Conservation (phyloP, 2,797 vertebrate species). For the Takifugu rubripes region DNA sequence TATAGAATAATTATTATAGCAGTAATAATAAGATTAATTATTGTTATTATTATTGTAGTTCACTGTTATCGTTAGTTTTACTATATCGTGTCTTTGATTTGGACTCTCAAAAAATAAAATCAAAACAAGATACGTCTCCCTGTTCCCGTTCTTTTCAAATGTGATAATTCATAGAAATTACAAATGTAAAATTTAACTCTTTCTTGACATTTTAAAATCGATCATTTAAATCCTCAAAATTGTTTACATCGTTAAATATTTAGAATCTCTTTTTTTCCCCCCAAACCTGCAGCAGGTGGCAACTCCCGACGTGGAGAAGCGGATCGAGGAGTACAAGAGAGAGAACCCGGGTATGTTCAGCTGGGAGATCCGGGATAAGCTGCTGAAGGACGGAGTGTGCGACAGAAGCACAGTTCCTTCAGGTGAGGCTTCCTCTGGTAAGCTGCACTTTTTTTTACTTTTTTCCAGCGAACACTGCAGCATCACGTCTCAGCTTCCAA, state of each 20-base stretch:
- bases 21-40: not conserved
- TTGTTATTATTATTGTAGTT: not conserved
- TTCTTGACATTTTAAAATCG: not conserved
- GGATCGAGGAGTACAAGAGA: conserved; percentile 96
- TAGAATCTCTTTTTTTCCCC: conserved; percentile 6
- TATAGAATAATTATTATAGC: not conserved
- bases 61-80: too few species aligned
- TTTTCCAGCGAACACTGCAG: conserved; percentile 62
- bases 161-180: not conserved
- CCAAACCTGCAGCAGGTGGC: conserved; percentile 92
- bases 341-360: conserved; percentile 98
- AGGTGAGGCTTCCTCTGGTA: conserved; percentile 93
- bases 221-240: too few species aligned
- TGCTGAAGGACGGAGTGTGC: conserved; percentile 96
- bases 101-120: too few species aligned
- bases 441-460: conserved; percentile 72
- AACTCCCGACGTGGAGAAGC: conserved; percentile 96
- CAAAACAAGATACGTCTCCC: not conserved
- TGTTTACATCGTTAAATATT: not conserved
- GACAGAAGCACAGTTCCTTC: conserved; percentile 97
- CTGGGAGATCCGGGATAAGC: conserved; percentile 97
- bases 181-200: not conserved
- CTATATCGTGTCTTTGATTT: too few species aligned
- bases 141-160: not conserved
- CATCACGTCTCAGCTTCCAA: conserved; percentile 51